phyloP scores from a whole-genome alignment of 2,797 vertebrate species.

The Lindbergichthys nudifrons region DNA sequence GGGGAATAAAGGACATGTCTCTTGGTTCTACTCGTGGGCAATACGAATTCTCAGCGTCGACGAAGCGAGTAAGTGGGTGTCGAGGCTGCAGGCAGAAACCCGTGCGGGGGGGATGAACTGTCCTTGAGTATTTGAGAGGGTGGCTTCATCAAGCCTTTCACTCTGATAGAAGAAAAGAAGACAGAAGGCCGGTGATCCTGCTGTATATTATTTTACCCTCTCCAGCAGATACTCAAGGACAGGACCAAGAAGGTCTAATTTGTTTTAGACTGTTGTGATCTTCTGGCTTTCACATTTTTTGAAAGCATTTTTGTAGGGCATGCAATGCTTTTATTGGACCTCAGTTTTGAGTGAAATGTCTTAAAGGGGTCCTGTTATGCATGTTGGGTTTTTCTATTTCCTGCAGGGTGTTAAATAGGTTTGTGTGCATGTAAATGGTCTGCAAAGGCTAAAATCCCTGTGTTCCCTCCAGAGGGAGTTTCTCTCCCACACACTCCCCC shows the following conservation, averaged over 20 bases:
- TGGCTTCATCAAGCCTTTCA: conserved; percentile 10
- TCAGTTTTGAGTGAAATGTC: not conserved
- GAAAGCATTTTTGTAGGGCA: not conserved
- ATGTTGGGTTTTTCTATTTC: too few species aligned
- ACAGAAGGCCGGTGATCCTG: conserved; percentile 13
- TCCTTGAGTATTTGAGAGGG: not conserved
- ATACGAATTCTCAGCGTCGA: not conserved
- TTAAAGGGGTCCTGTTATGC: too few species aligned
- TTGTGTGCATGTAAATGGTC: too few species aligned
- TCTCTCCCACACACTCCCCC: too few species aligned
- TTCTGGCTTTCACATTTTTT: not conserved
- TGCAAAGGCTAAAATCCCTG: too few species aligned
- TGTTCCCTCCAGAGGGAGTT: too few species aligned
- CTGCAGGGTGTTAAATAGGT: too few species aligned
- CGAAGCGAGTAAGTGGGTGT: not conserved
- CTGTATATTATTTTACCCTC: conserved; percentile 12
- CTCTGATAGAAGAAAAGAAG: conserved; percentile 20
- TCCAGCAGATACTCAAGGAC: not conserved
- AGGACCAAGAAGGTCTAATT: too few species aligned
- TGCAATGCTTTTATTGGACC: not conserved
- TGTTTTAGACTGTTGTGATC: not conserved
- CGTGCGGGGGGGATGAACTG: not conserved
- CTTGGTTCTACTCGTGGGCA: not conserved
- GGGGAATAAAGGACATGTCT: not conserved
- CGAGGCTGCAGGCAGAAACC: not conserved